These are phyloP conservation scores for Ferrisia virgata DNA, from an alignment of 2,888 invertebrate genomes.

Conservation along the genomic window DNA sequence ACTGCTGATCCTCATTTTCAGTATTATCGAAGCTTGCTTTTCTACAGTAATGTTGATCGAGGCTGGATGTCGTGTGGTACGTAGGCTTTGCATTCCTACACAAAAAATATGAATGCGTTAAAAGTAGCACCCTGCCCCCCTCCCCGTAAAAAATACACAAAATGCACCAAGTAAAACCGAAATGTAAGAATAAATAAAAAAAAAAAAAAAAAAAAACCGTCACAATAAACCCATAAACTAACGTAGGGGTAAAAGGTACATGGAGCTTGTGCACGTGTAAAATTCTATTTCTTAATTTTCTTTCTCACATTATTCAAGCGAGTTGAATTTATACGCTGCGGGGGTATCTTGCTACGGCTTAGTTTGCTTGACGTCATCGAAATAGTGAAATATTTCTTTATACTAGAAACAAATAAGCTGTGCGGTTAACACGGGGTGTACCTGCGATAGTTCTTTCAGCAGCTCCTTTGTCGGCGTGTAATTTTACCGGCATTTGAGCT, in stretches of 20 bases:
- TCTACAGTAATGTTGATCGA: no score
- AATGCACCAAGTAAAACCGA: no score
- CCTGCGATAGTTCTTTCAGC: neutral
- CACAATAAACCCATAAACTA: slow-evolving; percentile 19
- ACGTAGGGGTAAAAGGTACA: no score
- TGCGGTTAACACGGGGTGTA: neutral
- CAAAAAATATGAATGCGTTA: no score
- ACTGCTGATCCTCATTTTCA: no score
- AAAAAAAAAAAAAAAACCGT: neutral
- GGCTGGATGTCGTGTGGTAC: no score
- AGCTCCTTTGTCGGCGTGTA: neutral
- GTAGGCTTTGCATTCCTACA: no score
- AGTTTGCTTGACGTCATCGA: slow-evolving; percentile 1
- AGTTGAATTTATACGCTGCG: slow-evolving; percentile 11
- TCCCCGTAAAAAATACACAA: no score
- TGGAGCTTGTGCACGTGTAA: neutral
- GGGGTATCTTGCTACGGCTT: neutral
- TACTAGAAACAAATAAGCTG: slow-evolving; percentile 23
- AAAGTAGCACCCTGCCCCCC: no score
- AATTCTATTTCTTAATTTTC: slow-evolving; percentile 17
- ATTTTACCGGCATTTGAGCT: neutral
- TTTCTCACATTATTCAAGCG: slow-evolving; percentile 22
- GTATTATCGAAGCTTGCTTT: no score
- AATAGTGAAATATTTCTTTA: slow-evolving; percentile 18
- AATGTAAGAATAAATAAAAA: no score